Evolutionary conservation across 1,140 invertebrate genomes (phyloP), one percentile per base, ranked within the genome.

Genomic region (Thaumatotibia leucotreta): DNA sequence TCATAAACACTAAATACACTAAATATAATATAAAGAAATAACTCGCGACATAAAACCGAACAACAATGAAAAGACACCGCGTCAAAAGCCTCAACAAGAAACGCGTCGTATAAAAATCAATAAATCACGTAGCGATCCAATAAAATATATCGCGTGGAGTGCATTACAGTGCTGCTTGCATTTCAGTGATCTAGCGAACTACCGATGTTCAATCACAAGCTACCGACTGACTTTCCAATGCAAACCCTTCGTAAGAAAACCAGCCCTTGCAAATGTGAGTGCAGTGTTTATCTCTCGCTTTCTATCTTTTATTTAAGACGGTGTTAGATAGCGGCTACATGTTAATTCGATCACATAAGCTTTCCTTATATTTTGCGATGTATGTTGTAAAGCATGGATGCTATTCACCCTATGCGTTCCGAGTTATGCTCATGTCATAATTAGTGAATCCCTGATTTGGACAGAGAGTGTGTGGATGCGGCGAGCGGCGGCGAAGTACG

Each of bases 211-310:
- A 91, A 89, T 85, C 89, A 91, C 85, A 89, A 89, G 86, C 82
- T 89, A 82, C 84, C 86, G 70, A 86, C 84, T 79, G 87, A 89
- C 75, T 92, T 92, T 90, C 91, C 88, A 86, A 97, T 97, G 96
- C 96, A 97, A 94, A 97, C 96, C 79, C 92, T 97, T 91, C 93
- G 96, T 79, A 97, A 96, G 92, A 96, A 96, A 93, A 96, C 95
- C 80, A 97, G 96, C 91, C 96, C 96, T 83, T 95, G 95, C 91
- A 97, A 97, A 94, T 96, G 96, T 97, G 93, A 96, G 96, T 96
- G 65, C 63, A 67, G 54, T 67, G 68, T 80, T 68, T 75, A 68
- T 76, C 73, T 72, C 72, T 82, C 72, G 73, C 75, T 74, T 72
- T 82, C 70, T 76, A 63, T 73, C 75, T 77, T 76, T 50, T 65